Evolutionary conservation across 2,888 invertebrate genomes (phyloP), one percentile per base, ranked within the genome.

Genomic region (Leptinotarsa peninsularis): DNA sequence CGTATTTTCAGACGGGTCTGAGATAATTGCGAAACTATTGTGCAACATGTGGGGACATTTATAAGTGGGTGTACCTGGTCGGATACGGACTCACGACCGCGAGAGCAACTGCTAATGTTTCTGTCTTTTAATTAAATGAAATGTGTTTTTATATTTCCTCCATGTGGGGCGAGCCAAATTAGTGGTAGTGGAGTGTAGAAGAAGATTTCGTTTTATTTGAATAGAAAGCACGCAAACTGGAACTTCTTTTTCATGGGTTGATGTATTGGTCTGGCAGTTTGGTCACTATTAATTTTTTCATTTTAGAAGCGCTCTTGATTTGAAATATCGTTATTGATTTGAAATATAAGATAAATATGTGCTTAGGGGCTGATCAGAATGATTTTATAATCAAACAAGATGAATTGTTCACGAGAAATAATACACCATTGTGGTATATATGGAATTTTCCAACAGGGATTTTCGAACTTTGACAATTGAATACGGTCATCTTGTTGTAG

Each of bases 1-100:
- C 83, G 81, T 84, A 84, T 84, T 82, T 80, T 78, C 75, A 73
- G 80, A 80, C 80, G 82, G 83, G 82, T 79, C 81, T 81, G 85
- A 85, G 87, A 87, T 88, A 88, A 88, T 88, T 88, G 87, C 88
- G 84, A 88, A 88, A 88, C 88, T 88, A 88, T 88, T 85, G 86
- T 84, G 86, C 87, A 87, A 87, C 88, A 88, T 88, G 86, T 88
- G 88, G 87, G 86, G 84, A 86, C 86, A 85, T 86, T 86, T 85
- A 84, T 85, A 85, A 85, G 84, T 84, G 84, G 82, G 84, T 84
- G 82, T 83, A 84, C 82, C 85, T 85, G 86, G 85, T 85, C 85
- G 84, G 81, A 82, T 80, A 82, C 81, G 82, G 80, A 76, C 80
- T 77, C 78, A 79, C 82, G 76, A 80, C 81, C 83, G 81, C 83